Conservation (phyloP, 2,113 vertebrate genomes). For the Deroptyus accipitrinus region DNA sequence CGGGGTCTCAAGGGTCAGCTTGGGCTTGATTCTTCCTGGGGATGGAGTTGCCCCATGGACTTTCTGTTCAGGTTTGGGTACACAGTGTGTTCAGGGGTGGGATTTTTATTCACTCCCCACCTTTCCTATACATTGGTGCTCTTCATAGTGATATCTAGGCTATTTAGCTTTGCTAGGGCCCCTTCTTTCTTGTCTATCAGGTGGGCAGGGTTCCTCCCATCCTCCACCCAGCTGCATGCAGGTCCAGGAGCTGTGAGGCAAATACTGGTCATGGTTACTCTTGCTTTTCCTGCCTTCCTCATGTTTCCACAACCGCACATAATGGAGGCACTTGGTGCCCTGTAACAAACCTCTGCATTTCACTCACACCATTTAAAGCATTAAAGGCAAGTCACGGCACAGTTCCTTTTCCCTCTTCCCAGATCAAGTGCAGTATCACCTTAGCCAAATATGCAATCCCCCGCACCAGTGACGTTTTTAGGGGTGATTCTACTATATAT, state of each 20-base stretch:
- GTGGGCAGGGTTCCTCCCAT: not conserved
- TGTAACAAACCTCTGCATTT: not conserved
- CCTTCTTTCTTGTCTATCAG: not conserved
- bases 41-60: not conserved
- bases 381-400: not conserved
- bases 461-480: accelerated
- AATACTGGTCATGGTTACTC: not conserved
- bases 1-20: not conserved
- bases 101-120: not conserved
- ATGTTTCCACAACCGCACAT: accelerated
- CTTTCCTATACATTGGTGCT: accelerated
- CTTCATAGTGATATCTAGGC: not conserved
- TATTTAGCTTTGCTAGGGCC: not conserved
- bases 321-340: not conserved
- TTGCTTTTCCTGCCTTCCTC: not conserved
- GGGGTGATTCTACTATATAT: not conserved
- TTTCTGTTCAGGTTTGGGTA: not conserved
- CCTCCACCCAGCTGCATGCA: not conserved
- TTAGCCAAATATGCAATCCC: not conserved
- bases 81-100: not conserved
- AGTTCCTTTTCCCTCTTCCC: not conserved
- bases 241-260: not conserved
- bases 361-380: not conserved
- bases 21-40: not conserved
- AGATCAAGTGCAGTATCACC: not conserved